Evolutionary conservation across 1,140 invertebrate genomes (phyloP), one percentile per base, ranked within the genome.

Genomic region (Drosophila dunni): DNA sequence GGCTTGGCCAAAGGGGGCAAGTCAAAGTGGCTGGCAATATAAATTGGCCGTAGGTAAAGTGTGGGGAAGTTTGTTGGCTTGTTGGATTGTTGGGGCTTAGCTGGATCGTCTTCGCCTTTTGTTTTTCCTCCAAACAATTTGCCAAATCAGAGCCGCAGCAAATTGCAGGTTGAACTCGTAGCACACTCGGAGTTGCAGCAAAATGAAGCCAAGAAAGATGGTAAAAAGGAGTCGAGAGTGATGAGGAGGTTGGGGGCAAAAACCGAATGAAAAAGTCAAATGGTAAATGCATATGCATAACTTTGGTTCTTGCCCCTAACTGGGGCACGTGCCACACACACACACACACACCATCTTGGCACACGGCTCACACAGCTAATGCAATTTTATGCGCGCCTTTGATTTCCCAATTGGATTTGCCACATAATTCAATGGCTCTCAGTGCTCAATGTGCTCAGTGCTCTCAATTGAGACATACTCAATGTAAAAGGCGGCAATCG

Each of bases 61-160:
- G 56, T 60, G 20, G 15, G n/a, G 48, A 48, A 56, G 34, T 34
- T 29, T 20, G 17, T 42, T 44, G 61, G 7, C 15, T 75, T 63
- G 61, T 68, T 75, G 64, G 68, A 76, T 63, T 66, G 78, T 69
- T 53, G 51, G 76, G 76, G 79, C 76, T 70, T 78, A 86, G 78
- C 70, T 71, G 78, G 60, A 64, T 68, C 60, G 53, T 74, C 54
- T 48, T 66, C 54, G 56, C 78, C 73, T 53, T 79, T 86, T 86
- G 79, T 83, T 86, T 86, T 79, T 61, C 62, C 48, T 65, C 62
- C 83, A 86, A 86, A 79, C 82, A 79, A 89, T 86, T 86, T 88
- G 73, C 36, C 68, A 77, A 88, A 86, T 85, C 73, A 71, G 50
- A 73, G 70, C 70, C 75, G 67, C 60, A 72, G 75, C 73, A 75